Conservation (phyloP, 2,888 invertebrate genomes). For the Piscicola geometra region DNA sequence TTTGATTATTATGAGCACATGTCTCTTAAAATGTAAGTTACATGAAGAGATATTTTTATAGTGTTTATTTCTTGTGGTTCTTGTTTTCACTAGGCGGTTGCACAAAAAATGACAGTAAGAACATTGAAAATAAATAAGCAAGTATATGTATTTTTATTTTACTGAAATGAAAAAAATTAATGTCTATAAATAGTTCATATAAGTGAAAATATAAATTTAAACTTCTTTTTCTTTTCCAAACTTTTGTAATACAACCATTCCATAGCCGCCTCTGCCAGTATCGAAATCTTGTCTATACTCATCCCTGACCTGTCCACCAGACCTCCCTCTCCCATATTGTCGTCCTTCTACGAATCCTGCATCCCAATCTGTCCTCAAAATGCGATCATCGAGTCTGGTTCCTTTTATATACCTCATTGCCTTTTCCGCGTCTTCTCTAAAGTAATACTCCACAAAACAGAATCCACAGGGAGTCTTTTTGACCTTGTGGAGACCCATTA, state of each 20-base stretch:
- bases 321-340: constrained; percentile 94
- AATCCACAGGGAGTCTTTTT: constrained; percentile 99
- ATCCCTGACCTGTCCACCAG: constrained; percentile 95
- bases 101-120: too few relatives aligned
- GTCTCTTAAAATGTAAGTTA: too few relatives aligned
- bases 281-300: constrained; percentile 97
- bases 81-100: too few relatives aligned
- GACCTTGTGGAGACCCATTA: constrained; percentile 96
- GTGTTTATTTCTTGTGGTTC: too few relatives aligned
- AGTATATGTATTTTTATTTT: too few relatives aligned
- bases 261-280: constrained; percentile 92
- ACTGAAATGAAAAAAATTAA: too few relatives aligned
- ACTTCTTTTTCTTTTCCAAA: background rate
- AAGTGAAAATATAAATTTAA: background rate
- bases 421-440: constrained; percentile 33
- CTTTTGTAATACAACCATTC: constrained; percentile 72
- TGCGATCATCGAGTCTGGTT: constrained; percentile 89
- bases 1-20: too few relatives aligned
- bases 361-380: constrained; percentile 97
- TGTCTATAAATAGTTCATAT: too few relatives aligned
- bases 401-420: constrained; percentile 74
- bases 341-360: constrained; percentile 94
- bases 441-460: constrained; percentile 85
- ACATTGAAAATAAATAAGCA: too few relatives aligned
- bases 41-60: too few relatives aligned